Percentiles rank a stretch among this genome's conserved stretches.
Conservation (phyloP, 2,113 vertebrate species). For the Orycteropus afer region DNA sequence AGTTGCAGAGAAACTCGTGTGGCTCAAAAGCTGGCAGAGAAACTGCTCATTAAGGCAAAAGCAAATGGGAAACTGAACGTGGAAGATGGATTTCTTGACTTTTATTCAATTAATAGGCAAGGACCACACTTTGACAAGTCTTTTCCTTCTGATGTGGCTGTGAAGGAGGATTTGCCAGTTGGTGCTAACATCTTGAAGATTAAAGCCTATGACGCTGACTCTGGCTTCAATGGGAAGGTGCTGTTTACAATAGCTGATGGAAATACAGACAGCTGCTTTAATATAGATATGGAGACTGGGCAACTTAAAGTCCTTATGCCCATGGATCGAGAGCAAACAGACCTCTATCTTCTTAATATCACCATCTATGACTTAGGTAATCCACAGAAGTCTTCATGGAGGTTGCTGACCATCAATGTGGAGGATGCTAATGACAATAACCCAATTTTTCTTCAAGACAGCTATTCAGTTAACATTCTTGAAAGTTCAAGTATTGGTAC, state of each 20-base stretch:
- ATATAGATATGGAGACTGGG: conserved; percentile 93
- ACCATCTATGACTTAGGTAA: conserved; percentile 96
- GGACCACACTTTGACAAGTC: conserved; percentile 95
- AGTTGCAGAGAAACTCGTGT: conserved; percentile 96
- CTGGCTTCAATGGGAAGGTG: conserved; percentile 97
- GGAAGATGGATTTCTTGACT: conserved; percentile 96
- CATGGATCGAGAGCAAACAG: conserved; percentile 94
- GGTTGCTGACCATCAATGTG: conserved; percentile 92
- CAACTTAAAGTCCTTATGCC: conserved; percentile 93
- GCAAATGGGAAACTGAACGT: conserved; percentile 91
- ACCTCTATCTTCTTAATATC: conserved; percentile 95
- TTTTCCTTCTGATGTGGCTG: conserved; percentile 93
- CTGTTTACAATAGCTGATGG: conserved; percentile 94
- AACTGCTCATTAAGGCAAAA: conserved; percentile 96
- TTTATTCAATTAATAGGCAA: conserved; percentile 95
- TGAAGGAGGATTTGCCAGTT: conserved; percentile 92
- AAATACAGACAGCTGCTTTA: conserved; percentile 95
- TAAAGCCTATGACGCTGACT: conserved; percentile 94
- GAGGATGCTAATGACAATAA: conserved; percentile 96
- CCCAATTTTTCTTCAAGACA: conserved; percentile 93
- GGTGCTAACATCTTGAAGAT: conserved; percentile 93
- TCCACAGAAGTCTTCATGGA: conserved; percentile 94
- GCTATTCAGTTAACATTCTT: conserved; percentile 91
- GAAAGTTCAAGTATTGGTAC: conserved; percentile 96
- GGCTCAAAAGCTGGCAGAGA: conserved; percentile 96